Conservation (phyloP, 1,140 invertebrate genomes). For the Nautilus pompilius region DNA sequence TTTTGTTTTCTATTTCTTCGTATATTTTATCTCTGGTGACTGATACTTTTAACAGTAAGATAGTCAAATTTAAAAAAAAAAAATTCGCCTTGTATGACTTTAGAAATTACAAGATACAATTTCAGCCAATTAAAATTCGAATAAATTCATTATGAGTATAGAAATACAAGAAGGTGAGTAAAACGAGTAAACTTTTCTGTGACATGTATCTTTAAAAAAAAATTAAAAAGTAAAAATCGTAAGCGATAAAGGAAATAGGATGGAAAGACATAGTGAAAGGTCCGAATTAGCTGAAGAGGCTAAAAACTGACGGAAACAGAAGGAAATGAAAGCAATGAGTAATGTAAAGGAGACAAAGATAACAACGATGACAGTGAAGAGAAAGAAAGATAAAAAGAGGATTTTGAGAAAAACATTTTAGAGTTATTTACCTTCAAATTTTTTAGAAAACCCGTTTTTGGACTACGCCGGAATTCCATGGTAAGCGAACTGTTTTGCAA, state of each 20-base stretch:
- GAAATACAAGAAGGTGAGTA: conserved; percentile 2
- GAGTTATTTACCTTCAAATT: too few relatives aligned
- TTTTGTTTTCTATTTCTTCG: too few relatives aligned
- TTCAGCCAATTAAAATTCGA: too few relatives aligned
- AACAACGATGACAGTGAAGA: not conserved
- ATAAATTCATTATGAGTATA: too few relatives aligned
- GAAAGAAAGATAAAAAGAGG: not conserved
- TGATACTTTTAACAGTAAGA: too few relatives aligned
- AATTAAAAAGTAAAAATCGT: conserved; percentile 2
- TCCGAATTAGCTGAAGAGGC: conserved; percentile 1
- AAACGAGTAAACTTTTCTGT: not conserved
- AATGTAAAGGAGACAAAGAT: not conserved
- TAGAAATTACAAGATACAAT: too few relatives aligned
- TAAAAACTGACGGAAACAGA: conserved; percentile 2
- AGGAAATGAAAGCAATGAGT: not conserved
- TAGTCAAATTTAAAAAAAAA: too few relatives aligned
- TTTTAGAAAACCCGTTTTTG: too few relatives aligned
- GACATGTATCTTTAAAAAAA: not conserved
- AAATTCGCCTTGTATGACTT: too few relatives aligned
- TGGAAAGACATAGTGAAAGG: conserved; percentile 5
- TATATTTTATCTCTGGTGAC: too few relatives aligned
- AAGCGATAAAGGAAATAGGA: conserved; percentile 4
- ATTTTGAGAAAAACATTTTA: not conserved
- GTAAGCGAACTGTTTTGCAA: too few relatives aligned
- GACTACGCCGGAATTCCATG: too few relatives aligned